Conservation (phyloP, 2,797 vertebrate species). For the Sebastes itinus region DNA sequence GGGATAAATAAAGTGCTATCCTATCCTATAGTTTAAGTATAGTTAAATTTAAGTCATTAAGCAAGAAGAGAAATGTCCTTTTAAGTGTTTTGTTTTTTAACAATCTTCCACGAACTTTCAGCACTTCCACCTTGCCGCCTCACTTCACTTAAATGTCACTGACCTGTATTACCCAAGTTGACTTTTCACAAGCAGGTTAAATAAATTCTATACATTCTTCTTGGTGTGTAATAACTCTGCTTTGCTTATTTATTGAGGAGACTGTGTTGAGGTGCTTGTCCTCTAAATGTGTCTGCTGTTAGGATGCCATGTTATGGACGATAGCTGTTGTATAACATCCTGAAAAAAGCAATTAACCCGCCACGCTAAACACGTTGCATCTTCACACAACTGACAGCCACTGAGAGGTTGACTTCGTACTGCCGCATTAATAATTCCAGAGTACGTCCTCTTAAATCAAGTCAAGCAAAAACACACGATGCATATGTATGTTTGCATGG, state of each 20-base stretch:
- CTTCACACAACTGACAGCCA: slow-evolving; percentile 1
- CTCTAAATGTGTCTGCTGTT: slow-evolving; percentile 10
- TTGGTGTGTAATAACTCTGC: slow-evolving; percentile 37
- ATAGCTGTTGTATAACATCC: slow-evolving; percentile 33
- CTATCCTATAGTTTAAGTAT: no score
- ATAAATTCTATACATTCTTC: slow-evolving; percentile 51
- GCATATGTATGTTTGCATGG: not conserved
- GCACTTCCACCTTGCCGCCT: not conserved
- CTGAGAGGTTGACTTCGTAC: not conserved
- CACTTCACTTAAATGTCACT: slow-evolving; percentile 13
- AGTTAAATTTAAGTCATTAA: not conserved
- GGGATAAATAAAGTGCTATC: no score
- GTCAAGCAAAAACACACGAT: not conserved
- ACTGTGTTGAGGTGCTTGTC: slow-evolving; percentile 18
- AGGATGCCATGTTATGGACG: slow-evolving; percentile 9
- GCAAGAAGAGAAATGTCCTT: not conserved
- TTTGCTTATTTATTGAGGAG: slow-evolving; percentile 40
- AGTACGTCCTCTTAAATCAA: not conserved
- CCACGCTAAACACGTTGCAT: not conserved
- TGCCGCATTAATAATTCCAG: not conserved
- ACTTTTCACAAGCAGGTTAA: slow-evolving; percentile 42
- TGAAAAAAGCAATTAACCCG: slow-evolving; percentile 31
- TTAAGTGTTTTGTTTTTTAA: not conserved
- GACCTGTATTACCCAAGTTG: slow-evolving; percentile 18
- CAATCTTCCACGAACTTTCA: not conserved